Base-by-base conservation (phyloP, 2,797 vertebrate genomes). In the Passerculus sandwichensis region DNA sequence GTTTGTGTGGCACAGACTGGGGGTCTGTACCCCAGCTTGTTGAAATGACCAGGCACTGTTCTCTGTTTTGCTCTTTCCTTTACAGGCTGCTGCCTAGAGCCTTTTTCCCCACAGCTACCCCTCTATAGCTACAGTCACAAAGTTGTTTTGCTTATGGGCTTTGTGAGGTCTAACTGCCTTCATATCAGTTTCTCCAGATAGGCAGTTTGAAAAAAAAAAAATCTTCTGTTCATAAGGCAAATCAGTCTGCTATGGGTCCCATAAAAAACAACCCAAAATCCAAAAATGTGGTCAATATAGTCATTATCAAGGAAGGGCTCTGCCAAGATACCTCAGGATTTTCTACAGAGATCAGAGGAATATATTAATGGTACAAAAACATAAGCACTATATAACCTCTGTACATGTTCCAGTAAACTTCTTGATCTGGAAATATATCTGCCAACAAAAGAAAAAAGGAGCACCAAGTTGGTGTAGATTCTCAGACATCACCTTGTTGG, bases 391-490 rank as follows among this genome's bases (percentile, higher is more conserved):
- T 45, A 69, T 90, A 81, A 82, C 59, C 18, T 82, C 19, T 54
- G 29, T 32, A 5, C 5, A 3, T 29, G 29, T 45, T 23, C 44
- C 32, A 59, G 23, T 61, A 79, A 91, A 77, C 40, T 27, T 76
- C 59, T 69, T 80, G 69, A 70, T 91, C 84, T 74, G 83, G 84
- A 92, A 75, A 75, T 65, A 23, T 11, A 66, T 57, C 74, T 82
- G 34, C 48, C 50, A 84, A 45, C 30, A 66, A 66, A 89, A 74
- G 30, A 26, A 77, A 67, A 84, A 89, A 62, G 40, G 10, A 76
- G 3, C 15, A 74, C 5, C 0, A 4, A 40, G 34, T 62, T 6
- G 0, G 20, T 78, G 1, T n/a, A 30, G 59, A 42, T 75, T 72
- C 30, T 75, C 76, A 44, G 2, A 30, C 44, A n/a, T n/a, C 7